These are phyloP conservation scores for Isichthys henryi DNA, from an alignment of 2,113 vertebrate species.

Conservation along the genomic window DNA sequence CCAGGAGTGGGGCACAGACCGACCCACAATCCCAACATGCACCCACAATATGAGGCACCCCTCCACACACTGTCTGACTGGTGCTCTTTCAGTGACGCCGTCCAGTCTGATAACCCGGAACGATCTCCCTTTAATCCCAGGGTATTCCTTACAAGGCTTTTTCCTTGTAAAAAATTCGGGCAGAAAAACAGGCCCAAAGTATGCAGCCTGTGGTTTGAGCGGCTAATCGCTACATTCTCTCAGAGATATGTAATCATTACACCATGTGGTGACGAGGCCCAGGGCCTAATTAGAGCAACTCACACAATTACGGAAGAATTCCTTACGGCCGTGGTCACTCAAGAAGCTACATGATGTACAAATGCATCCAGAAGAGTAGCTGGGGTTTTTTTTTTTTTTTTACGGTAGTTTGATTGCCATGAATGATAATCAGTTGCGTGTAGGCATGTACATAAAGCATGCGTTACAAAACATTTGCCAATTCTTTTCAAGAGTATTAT, in stretches of 20 bases:
- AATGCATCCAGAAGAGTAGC: neutral
- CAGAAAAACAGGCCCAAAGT: constrained; percentile 29
- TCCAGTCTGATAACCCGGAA: constrained; percentile 25
- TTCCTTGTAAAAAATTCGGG: constrained; percentile 15
- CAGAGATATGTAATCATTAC: constrained; percentile 60
- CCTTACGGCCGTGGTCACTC: constrained; percentile 12
- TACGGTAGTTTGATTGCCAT: neutral
- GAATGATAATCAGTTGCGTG: neutral
- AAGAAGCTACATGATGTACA: neutral
- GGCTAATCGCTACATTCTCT: constrained; percentile 56
- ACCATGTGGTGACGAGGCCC: constrained; percentile 41
- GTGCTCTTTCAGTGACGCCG: constrained; percentile 15
- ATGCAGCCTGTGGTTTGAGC: constrained; percentile 40
- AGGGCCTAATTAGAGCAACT: constrained; percentile 40
- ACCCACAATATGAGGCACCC: neutral
- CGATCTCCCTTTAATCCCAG: constrained; percentile 21
- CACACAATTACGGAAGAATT: constrained; percentile 24
- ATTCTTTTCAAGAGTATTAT: neutral
- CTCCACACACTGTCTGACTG: constrained; percentile 2
- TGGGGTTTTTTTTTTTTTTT: neutral
- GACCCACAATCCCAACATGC: neutral
- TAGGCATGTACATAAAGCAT: neutral
- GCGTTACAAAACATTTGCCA: neutral
- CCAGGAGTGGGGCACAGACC: neutral
- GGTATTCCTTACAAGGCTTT: constrained; percentile 26